These are phyloP conservation scores for Potorous gilbertii DNA, from an alignment of 2,797 vertebrate species.

Conservation along the genomic window DNA sequence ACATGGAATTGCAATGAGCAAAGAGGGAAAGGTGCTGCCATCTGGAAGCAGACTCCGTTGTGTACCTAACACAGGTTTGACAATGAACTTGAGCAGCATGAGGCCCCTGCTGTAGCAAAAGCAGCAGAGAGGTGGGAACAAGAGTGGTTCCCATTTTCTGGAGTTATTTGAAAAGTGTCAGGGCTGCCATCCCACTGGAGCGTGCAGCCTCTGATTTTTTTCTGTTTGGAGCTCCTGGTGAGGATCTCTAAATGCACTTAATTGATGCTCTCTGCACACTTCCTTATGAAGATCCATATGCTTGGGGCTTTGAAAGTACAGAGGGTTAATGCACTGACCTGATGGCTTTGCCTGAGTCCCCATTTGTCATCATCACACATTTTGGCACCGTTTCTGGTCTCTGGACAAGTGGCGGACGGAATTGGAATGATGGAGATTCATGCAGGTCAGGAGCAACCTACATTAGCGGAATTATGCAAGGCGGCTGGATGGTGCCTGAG, in stretches of 20 bases:
- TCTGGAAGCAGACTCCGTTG: neutral
- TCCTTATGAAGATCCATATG: slow-evolving; percentile 52
- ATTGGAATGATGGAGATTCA: slow-evolving; percentile 48
- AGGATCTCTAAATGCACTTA: neutral
- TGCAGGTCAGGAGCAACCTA: slow-evolving; percentile 25
- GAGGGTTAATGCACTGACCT: slow-evolving; percentile 56
- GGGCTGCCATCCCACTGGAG: neutral
- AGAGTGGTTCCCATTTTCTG: slow-evolving; percentile 33
- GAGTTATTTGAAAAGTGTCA: neutral
- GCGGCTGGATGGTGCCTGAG: neutral
- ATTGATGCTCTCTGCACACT: slow-evolving; percentile 44
- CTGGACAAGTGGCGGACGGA: slow-evolving; percentile 57
- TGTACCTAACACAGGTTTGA: neutral
- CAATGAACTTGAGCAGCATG: neutral
- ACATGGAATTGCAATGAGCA: neutral
- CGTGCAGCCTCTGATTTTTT: neutral
- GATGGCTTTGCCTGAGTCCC: slow-evolving; percentile 52
- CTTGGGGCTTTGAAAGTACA: slow-evolving; percentile 26
- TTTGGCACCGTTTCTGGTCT: slow-evolving; percentile 70
- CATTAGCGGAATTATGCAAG: neutral
- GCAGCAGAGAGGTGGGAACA: slow-evolving; percentile 8
- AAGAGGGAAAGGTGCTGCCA: neutral
- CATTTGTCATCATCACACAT: slow-evolving; percentile 72
- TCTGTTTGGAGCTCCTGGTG: slow-evolving; percentile 37
- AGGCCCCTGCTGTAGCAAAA: neutral